These are phyloP conservation scores for Catostomus latipinnis DNA, from an alignment of 2,797 vertebrate genomes.

Conservation along the genomic window DNA sequence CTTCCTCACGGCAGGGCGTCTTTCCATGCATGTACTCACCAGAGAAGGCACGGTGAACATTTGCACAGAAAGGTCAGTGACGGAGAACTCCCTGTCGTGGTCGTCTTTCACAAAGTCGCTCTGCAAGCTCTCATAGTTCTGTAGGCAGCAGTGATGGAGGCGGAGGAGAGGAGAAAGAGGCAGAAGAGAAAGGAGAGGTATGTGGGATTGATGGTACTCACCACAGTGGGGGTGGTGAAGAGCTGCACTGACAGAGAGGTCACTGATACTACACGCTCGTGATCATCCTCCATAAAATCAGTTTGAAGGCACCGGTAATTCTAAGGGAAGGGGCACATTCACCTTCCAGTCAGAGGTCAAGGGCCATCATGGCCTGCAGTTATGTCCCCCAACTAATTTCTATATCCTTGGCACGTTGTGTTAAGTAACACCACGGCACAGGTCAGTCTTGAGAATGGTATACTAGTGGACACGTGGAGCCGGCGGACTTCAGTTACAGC, in stretches of 20 bases:
- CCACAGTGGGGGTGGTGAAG: constrained; percentile 97
- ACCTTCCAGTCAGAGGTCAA: constrained; percentile 78
- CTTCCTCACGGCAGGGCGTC: not conserved
- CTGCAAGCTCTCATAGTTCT: constrained; percentile 97
- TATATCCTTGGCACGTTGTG: not conserved
- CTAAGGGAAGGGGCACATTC: constrained; percentile 88
- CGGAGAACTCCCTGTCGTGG: constrained; percentile 95
- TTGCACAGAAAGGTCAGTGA: constrained; percentile 97
- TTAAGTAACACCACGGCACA: not conserved
- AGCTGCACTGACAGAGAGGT: constrained; percentile 97
- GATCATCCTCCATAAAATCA: constrained; percentile 99
- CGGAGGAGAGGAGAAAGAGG: constrained; percentile 77
- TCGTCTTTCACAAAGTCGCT: constrained; percentile 95
- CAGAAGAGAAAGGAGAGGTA: constrained; percentile 80
- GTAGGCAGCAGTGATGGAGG: constrained; percentile 80
- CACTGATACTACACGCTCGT: constrained; percentile 96
- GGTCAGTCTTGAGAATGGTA: not conserved
- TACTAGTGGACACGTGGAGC: not conserved
- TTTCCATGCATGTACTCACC: constrained; percentile 82
- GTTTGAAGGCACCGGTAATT: constrained; percentile 98
- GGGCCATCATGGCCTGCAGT: constrained; percentile 37
- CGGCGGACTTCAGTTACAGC: not conserved
- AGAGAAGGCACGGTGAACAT: constrained; percentile 97
- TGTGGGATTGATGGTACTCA: constrained; percentile 89
- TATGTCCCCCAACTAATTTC: constrained; percentile 18